Percentiles rank a stretch among this genome's conserved stretches.
These are phyloP conservation scores for Reinhardtius hippoglossoides DNA, from an alignment of 2,113 vertebrate species.

Conservation along the genomic window DNA sequence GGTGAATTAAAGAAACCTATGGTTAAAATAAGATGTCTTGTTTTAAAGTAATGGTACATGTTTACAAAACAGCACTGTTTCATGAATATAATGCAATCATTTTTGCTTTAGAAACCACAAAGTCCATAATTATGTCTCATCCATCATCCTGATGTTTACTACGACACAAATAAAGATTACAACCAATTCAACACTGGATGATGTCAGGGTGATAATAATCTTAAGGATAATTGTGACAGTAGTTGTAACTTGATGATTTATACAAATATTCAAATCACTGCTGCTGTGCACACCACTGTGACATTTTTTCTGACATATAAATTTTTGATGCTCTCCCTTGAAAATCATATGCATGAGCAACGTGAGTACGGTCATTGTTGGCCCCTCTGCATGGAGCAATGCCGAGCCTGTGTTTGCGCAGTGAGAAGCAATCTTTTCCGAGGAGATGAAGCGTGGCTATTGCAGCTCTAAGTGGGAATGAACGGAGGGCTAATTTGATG, in stretches of 20 bases:
- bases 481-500: constrained; percentile 77
- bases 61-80: not conserved
- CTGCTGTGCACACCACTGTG: not conserved
- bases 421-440: constrained; percentile 61
- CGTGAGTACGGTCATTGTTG: not conserved
- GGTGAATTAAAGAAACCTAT: no score
- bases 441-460: constrained; percentile 70
- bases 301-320: not conserved
- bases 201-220: not conserved
- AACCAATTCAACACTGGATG: not conserved
- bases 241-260: constrained; percentile 4
- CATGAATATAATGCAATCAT: not conserved
- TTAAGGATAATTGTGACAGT: not conserved
- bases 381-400: constrained; percentile 5
- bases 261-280: not conserved
- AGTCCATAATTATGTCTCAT: not conserved
- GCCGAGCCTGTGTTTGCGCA: constrained; percentile 47
- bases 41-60: no score
- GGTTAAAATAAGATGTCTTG: no score
- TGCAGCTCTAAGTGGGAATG: constrained; percentile 67
- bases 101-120: not conserved
- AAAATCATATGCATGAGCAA: not conserved
- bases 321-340: not conserved
- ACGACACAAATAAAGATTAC: constrained; percentile 15
- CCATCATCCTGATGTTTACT: constrained; percentile 4